Percentiles rank a stretch among this genome's conserved stretches.
Conservation (phyloP, 2,797 vertebrate genomes). For the Myotis pilosus region DNA sequence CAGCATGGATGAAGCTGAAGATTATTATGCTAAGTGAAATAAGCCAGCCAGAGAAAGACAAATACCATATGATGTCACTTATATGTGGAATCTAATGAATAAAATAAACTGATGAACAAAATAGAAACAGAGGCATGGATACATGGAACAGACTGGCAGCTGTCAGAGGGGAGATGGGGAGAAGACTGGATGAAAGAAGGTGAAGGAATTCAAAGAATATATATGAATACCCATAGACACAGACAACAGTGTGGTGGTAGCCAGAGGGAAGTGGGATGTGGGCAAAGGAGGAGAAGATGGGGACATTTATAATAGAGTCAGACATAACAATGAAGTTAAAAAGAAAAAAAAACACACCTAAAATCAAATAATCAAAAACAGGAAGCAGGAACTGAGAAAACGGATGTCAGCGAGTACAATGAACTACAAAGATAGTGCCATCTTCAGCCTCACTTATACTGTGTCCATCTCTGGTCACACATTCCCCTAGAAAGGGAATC, state of each 20-base stretch:
- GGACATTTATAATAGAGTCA: not conserved
- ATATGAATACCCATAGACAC: not conserved
- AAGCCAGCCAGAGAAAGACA: not conserved
- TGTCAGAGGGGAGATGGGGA: not conserved
- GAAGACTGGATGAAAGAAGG: not conserved
- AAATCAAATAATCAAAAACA: not conserved
- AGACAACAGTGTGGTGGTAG: not conserved
- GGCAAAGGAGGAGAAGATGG: not conserved
- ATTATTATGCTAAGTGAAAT: not conserved
- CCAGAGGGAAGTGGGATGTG: not conserved
- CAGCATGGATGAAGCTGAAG: not conserved
- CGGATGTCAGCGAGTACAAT: not conserved
- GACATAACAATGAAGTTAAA: not conserved
- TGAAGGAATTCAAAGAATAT: not conserved
- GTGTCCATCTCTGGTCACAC: not conserved
- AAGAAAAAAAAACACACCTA: not conserved
- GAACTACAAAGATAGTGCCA: not conserved
- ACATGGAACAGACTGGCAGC: not conserved
- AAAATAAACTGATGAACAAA: not conserved
- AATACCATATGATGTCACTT: not conserved
- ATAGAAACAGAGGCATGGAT: not conserved
- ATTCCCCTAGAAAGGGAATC: not conserved
- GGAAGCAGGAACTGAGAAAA: not conserved
- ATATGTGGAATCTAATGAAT: not conserved
- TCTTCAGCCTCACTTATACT: not conserved